Evolutionary conservation across 2,113 vertebrate genomes (phyloP), one percentile per base, ranked within the genome.

Genomic region (Erpornis zantholeuca): DNA sequence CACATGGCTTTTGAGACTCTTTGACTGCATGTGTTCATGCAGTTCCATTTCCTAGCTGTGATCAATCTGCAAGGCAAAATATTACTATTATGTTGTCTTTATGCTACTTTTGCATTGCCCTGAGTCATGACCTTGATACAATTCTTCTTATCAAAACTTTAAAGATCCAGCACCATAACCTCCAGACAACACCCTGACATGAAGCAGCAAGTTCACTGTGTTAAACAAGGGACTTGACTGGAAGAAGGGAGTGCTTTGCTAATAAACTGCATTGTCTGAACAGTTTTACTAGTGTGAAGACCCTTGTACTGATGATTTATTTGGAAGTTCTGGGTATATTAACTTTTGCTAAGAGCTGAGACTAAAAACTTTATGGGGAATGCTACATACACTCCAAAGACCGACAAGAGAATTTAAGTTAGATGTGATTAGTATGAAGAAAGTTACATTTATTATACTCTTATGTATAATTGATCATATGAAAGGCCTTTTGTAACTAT

Each of bases 401-500:
- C 96, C 97, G 95, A 96, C 97, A 97, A 94, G 98, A 98, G 97
- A 97, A 98, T 98, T 98, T 98, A 98, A 98, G 97, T 98, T 98
- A 97, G 98, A 98, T 98, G 98, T 98, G 98, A 98, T 98, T 98
- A 98, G 98, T 98, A 98, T 98, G 97, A 98, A 98, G 97, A 98
- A 98, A 98, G 98, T 98, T 98, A 98, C 98, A 97, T 98, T 98
- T 98, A 98, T 98, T 98, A 97, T 94, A 97, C 98, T 98, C 98
- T 97, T 96, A 98, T 98, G 98, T 98, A 98, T 98, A 98, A 98
- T 98, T 98, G 98, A 98, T 98, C 98, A 98, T 97, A 96, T 96
- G 97, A 98, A 98, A 98, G 98, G 98, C 98, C 98, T 98, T 98
- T 98, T 98, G 97, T 98, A 98, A 98, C 98, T 98, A 98, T 98